Evolutionary conservation across 2,888 invertebrate genomes (phyloP).

Genomic region (Ochropleura leucogaster): DNA sequence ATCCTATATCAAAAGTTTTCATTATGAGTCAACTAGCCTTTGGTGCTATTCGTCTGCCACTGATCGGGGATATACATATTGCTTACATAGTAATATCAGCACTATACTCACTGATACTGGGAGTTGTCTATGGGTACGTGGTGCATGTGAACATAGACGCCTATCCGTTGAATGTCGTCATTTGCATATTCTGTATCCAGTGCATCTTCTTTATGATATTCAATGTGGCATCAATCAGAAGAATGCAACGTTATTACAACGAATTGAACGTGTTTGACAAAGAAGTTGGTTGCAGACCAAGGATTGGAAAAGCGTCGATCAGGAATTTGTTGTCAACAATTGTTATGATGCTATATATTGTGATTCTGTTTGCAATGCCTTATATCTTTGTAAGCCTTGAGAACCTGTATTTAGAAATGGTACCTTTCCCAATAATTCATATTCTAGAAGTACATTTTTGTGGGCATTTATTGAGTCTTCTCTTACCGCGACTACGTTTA

Average conservation of each 20-base stretch:
- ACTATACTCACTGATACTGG: conserved; percentile 59
- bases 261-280: conserved; percentile 75
- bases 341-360: conserved; percentile 59
- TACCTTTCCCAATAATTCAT: conserved; percentile 67
- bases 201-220: conserved; percentile 65
- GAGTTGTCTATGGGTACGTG: conserved; percentile 24
- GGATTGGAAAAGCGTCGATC: conserved; percentile 67
- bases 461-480: conserved; percentile 77
- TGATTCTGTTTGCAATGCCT: conserved; percentile 54
- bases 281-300: conserved; percentile 74
- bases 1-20: conserved; percentile 73
- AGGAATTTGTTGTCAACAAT: conserved; percentile 66
- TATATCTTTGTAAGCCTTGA: conserved; percentile 32
- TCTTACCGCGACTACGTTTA: conserved; percentile 74
- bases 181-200: conserved; percentile 47
- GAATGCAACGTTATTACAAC: conserved; percentile 70
- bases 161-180: conserved; percentile 44
- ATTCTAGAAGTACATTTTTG: conserved; percentile 75
- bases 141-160: conserved; percentile 7
- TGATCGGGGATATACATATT: conserved; percentile 63
- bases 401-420: conserved; percentile 31
- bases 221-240: conserved; percentile 68
- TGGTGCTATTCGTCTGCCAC: conserved; percentile 72
- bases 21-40: conserved; percentile 67
- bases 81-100: conserved; percentile 59